Conservation (phyloP, 2,113 vertebrate genomes). For the Poeciliopsis turrubarensis region DNA sequence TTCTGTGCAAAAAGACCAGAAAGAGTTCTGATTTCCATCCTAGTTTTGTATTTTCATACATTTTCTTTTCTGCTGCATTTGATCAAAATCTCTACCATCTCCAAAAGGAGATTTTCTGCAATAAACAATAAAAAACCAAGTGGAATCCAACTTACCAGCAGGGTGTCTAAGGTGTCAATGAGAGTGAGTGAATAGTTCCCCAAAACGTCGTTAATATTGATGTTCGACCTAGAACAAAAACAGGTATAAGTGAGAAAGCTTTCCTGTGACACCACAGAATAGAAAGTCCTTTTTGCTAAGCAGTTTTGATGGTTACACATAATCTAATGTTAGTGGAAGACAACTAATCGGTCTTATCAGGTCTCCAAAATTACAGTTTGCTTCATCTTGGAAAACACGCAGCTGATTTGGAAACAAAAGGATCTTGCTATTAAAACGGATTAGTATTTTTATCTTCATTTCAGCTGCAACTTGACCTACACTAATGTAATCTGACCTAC, state of each 20-base stretch:
- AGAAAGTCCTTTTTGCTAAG: not conserved
- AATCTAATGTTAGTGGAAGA: not conserved
- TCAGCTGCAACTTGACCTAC: not conserved
- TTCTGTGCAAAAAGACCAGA: no score
- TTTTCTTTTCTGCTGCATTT: no score
- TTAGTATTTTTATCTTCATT: not conserved
- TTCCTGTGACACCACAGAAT: not conserved
- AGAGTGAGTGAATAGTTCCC: conserved; percentile 97
- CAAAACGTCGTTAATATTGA: conserved; percentile 98
- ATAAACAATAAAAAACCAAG: not conserved
- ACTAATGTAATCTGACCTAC: not conserved
- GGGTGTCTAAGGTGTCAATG: conserved; percentile 93
- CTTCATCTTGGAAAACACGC: not conserved
- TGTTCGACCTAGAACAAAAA: conserved; percentile 86
- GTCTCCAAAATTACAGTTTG: not conserved
- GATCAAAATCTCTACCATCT: not conserved
- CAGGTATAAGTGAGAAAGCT: conserved; percentile 6
- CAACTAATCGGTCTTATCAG: not conserved
- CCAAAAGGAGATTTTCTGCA: not conserved
- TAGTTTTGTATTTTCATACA: not conserved
- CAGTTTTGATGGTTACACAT: not conserved
- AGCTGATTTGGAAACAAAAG: not conserved
- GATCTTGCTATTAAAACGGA: not conserved
- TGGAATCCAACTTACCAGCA: conserved; percentile 85
- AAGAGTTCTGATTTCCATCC: not conserved